Percentiles rank a stretch among this genome's conserved stretches.
These are phyloP conservation scores for Branchinecta lynchi DNA, from an alignment of 1,140 invertebrate species.

Conservation along the genomic window DNA sequence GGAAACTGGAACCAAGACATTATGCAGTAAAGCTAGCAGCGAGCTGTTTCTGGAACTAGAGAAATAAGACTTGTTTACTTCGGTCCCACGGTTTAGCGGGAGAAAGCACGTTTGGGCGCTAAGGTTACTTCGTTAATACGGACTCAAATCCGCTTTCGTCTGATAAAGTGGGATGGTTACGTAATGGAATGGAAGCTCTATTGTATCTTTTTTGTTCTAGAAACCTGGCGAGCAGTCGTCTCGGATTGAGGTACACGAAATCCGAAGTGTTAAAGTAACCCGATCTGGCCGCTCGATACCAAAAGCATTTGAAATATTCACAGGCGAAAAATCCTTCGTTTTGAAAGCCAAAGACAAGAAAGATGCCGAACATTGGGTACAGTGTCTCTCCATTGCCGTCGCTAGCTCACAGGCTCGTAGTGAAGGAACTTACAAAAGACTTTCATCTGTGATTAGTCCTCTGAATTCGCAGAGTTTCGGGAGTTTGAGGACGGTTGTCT, in stretches of 20 bases:
- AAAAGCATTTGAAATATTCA: constrained; percentile 91
- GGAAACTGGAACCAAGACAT: no score
- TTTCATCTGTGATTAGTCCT: background rate
- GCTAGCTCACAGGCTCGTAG: constrained; percentile 59
- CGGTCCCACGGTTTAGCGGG: no score
- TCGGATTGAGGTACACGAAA: constrained; percentile 70
- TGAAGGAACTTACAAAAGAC: constrained; percentile 22
- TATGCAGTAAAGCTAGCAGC: no score
- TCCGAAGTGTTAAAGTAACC: constrained; percentile 75
- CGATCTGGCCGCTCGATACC: constrained; percentile 71
- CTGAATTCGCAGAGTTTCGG: background rate
- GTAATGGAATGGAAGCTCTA: background rate
- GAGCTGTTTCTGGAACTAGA: no score
- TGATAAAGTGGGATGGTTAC: no score
- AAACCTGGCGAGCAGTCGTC: constrained; percentile 36
- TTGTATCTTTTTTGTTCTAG: constrained; percentile 29
- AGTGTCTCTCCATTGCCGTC: constrained; percentile 71
- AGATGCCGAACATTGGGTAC: constrained; percentile 86
- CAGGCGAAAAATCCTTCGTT: constrained; percentile 73
- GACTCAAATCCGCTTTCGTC: no score
- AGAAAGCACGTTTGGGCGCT: no score
- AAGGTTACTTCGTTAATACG: no score
- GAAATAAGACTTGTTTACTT: no score
- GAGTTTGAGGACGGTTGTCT: background rate
- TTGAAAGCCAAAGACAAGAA: constrained; percentile 86